Evolutionary conservation across 2,797 vertebrate species (phyloP), one percentile per base, ranked within the genome.

Genomic region (Falco biarmicus): DNA sequence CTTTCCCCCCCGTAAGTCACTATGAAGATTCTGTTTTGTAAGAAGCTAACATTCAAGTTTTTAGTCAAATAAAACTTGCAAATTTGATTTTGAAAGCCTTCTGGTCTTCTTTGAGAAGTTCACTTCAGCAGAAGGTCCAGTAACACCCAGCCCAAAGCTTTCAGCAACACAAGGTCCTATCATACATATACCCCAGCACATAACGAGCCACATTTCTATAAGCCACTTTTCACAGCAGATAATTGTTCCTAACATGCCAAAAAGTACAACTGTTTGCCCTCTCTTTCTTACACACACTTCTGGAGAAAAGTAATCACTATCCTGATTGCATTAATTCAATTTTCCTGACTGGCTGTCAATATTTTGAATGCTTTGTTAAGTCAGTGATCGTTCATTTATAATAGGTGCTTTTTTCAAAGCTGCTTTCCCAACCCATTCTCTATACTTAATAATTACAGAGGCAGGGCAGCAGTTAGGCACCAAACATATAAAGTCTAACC

Each of bases 341-440:
- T 95, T 93, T 93, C 77, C 90, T 80, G 74, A 76, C 84, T 85
- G 71, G 60, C 70, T 93, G 92, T 95, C 93, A 92, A 81, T 91
- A 92, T 60, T 95, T 87, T 11, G 43, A 94, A 93, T 32, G 81
- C 31, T 71, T 75, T 78, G 50, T 51, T 25, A 68, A 97, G 92
- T 86, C 75, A 81, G 53, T 71, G 94, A 95, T 87, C 69, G 61
- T 43, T 89, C 90, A 71, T 63, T 93, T 73, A 6, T 48, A 96
- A 85, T 47, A 87, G 64, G 56, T 64, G 39, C 5, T 71, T 92
- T 94, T 89, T 91, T 70, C 56, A 61, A 92, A 83, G 88, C 41
- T 83, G 28, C 89, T 94, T 92, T 65, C 88, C 47, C 65, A 92
- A 70, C 34, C 65, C 15, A 8, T 80, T 95, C 84, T 89, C 71